phyloP scores from a whole-genome alignment of 2,797 vertebrate genomes.

The Microcaecilia unicolor region DNA sequence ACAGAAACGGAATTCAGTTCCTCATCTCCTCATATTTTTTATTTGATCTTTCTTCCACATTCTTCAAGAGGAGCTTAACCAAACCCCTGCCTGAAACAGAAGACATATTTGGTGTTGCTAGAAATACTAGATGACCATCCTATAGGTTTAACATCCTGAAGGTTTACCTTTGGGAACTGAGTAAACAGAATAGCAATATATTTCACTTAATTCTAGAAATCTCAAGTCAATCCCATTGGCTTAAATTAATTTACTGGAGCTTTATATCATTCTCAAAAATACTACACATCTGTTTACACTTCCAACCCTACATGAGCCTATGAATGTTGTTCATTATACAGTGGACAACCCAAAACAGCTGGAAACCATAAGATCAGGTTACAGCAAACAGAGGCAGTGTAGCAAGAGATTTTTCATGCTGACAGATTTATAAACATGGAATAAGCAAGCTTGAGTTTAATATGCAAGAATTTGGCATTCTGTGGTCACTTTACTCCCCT shows the following conservation, averaged over 20 bases:
- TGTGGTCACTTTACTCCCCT: too few relatives aligned
- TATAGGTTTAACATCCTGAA: neutral
- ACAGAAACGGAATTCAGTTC: too few relatives aligned
- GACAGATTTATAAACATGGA: slow-evolving; percentile 15
- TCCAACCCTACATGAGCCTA: neutral
- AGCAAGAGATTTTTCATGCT: neutral
- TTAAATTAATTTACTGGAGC: slow-evolving; percentile 1
- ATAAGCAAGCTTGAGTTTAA: too few relatives aligned
- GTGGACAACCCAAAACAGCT: slow-evolving; percentile 15
- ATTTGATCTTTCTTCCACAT: too few relatives aligned
- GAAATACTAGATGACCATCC: neutral
- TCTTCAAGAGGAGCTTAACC: too few relatives aligned
- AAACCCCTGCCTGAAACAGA: neutral
- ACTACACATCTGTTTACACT: neutral
- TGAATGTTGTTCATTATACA: slow-evolving; percentile 7
- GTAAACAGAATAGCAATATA: neutral
- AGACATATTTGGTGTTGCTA: neutral
- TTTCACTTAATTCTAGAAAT: too few relatives aligned
- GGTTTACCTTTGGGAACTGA: neutral
- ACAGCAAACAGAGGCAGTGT: slow-evolving; percentile 7
- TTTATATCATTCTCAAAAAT: neutral
- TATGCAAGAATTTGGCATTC: too few relatives aligned
- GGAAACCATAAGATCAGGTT: slow-evolving; percentile 11
- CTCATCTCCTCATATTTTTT: too few relatives aligned
- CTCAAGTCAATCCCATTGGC: slow-evolving; percentile 1